Evolutionary conservation across 1,140 invertebrate genomes (phyloP).

Genomic region (Notospermus geniculatus): DNA sequence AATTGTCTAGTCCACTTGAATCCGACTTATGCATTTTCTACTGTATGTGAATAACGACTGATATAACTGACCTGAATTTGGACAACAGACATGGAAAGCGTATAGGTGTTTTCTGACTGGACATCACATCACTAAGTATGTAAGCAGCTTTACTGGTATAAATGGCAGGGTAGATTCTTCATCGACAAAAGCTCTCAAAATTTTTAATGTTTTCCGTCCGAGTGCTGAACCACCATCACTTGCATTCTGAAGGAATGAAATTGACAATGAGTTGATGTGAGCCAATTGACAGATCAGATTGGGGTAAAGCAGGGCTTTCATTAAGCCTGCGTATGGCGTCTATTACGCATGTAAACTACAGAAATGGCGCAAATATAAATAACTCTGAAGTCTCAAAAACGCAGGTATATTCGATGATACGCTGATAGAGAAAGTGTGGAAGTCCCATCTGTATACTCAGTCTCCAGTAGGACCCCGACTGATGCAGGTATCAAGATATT

Average conservation of each 20-base stretch:
- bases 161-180: conserved; percentile 27
- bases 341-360: too few species aligned
- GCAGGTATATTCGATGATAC: too few species aligned
- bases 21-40: not conserved
- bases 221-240: conserved; percentile 33
- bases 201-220: conserved; percentile 31
- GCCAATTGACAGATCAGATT: too few species aligned
- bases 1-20: not conserved
- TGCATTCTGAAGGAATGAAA: conserved; percentile 21
- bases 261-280: too few species aligned
- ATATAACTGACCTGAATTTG: conserved; percentile 36
- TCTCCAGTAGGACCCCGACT: too few species aligned
- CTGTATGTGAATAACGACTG: conserved; percentile 13
- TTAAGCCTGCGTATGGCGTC: too few species aligned
- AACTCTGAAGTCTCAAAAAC: too few species aligned
- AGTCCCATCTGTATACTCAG: too few species aligned
- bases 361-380: too few species aligned
- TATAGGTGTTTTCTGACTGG: conserved; percentile 41
- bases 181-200: conserved; percentile 32
- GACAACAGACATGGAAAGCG: conserved; percentile 38
- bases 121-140: conserved; percentile 36
- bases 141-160: conserved; percentile 18
- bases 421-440: too few species aligned
- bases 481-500: too few species aligned
- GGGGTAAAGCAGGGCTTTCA: too few species aligned